Conservation (phyloP, 2,888 invertebrate species). For the Phytoseiulus persimilis region DNA sequence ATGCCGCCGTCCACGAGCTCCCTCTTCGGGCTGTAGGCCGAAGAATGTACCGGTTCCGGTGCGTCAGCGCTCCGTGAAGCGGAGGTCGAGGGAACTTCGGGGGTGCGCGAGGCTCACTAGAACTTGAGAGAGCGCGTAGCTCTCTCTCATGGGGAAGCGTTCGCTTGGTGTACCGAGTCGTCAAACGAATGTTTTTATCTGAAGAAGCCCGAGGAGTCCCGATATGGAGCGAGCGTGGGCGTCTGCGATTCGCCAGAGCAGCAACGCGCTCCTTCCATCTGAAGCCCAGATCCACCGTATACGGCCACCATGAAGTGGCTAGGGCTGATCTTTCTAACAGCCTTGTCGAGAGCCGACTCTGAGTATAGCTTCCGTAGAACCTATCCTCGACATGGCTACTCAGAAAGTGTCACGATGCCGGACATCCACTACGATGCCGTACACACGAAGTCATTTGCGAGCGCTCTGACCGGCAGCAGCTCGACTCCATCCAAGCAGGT, state of each 20-base stretch:
- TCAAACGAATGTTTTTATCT: not conserved
- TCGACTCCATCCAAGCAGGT: conserved; percentile 43
- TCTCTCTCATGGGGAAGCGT: not conserved
- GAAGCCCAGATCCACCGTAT: not conserved
- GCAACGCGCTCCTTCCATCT: not conserved
- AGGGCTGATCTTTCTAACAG: not conserved
- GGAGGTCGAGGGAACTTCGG: not conserved
- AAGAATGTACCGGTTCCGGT: not conserved
- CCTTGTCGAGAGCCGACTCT: not conserved
- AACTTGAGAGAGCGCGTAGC: not conserved
- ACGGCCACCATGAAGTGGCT: not conserved
- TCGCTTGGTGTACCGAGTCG: not conserved
- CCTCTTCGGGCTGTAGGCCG: not conserved
- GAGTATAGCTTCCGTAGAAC: not conserved
- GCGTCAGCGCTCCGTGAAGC: not conserved
- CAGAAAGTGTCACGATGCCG: not conserved
- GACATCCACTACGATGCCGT: not conserved
- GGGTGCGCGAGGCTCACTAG: not conserved
- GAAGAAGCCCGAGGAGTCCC: not conserved
- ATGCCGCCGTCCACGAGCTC: no score
- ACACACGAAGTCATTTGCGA: not conserved
- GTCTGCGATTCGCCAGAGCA: not conserved
- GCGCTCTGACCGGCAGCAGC: conserved; percentile 40
- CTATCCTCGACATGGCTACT: not conserved
- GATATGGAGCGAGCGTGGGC: not conserved